phyloP scores from a whole-genome alignment of 64 coral and sea anemone species.

The Montipora sp. region DNA sequence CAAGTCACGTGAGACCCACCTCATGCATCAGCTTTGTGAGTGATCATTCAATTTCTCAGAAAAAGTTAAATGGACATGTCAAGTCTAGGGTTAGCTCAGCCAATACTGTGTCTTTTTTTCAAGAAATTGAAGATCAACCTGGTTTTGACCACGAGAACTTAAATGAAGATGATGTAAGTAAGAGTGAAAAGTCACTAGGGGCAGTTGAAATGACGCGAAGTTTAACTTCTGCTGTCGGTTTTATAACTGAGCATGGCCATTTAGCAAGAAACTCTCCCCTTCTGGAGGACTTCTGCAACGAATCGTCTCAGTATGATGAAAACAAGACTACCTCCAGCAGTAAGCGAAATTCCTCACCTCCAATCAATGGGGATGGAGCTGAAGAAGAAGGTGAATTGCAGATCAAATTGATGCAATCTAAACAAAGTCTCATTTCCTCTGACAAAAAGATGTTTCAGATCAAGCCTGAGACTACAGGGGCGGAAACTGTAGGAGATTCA shows the following conservation, averaged over 20 bases:
- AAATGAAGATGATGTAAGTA: neutral
- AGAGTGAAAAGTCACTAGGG: neutral
- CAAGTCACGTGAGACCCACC: neutral
- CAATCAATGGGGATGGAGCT: neutral
- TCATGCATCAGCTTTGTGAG: slow-evolving; percentile 57
- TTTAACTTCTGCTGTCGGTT: slow-evolving; percentile 22
- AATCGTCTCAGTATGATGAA: neutral
- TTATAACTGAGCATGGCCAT: slow-evolving; percentile 17
- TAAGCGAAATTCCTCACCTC: neutral
- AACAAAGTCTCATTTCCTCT: neutral
- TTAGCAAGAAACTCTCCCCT: neutral
- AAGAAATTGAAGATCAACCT: neutral
- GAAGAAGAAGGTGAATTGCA: neutral
- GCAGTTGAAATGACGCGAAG: slow-evolving; percentile 35
- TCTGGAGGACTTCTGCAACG: neutral
- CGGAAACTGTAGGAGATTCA: neutral
- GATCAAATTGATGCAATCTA: neutral
- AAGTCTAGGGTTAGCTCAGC: slow-evolving; percentile 19
- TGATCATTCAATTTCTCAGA: neutral
- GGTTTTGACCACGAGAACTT: neutral
- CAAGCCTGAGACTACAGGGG: neutral
- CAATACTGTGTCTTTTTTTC: neutral
- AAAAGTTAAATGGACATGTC: neutral
- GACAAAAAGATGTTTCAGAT: neutral
- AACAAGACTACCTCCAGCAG: neutral